These are phyloP conservation scores for Deilephila porcellus DNA, from an alignment of 2,888 invertebrate genomes.

Conservation along the genomic window DNA sequence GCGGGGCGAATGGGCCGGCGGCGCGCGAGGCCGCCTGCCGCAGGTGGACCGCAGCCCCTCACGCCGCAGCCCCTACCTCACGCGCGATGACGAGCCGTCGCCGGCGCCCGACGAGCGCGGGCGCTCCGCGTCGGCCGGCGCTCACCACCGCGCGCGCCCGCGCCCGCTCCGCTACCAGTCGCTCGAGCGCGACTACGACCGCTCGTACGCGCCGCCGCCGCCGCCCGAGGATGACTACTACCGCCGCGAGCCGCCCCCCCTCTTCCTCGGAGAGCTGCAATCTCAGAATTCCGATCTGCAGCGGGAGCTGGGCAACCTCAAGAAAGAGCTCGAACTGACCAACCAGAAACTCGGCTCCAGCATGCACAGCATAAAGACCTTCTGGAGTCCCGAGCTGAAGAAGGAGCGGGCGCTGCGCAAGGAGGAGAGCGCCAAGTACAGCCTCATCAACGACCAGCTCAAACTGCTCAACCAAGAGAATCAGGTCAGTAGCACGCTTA, in stretches of 20 bases:
- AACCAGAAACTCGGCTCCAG: constrained; percentile 99
- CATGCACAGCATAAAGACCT: constrained; percentile 99
- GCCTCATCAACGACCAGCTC: constrained; percentile 97
- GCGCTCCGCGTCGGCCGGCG: constrained; percentile 88
- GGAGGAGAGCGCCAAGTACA: constrained; percentile 98
- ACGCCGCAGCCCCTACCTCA: constrained; percentile 91
- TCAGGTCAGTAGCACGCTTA: constrained; percentile 88
- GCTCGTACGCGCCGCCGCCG: constrained; percentile 94
- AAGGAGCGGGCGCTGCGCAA: constrained; percentile 98
- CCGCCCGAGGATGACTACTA: constrained; percentile 88
- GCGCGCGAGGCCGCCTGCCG: constrained; percentile 88
- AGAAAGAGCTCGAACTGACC: constrained; percentile 97
- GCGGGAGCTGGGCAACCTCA: constrained; percentile 93
- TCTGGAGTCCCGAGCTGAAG: constrained; percentile 99
- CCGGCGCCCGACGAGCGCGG: constrained; percentile 94
- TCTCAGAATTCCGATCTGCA: constrained; percentile 98
- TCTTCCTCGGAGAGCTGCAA: constrained; percentile 94
- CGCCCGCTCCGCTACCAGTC: constrained; percentile 91
- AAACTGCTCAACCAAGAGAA: constrained; percentile 98
- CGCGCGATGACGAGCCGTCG: constrained; percentile 91
- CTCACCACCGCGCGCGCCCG: constrained; percentile 91
- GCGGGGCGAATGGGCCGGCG: constrained; percentile 77
- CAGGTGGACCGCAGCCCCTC: constrained; percentile 96
- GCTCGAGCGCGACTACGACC: constrained; percentile 91
- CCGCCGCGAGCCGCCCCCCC: constrained; percentile 85